These are phyloP conservation scores for Oreonectes daqikongensis DNA, from an alignment of 2,797 vertebrate species.

Conservation along the genomic window DNA sequence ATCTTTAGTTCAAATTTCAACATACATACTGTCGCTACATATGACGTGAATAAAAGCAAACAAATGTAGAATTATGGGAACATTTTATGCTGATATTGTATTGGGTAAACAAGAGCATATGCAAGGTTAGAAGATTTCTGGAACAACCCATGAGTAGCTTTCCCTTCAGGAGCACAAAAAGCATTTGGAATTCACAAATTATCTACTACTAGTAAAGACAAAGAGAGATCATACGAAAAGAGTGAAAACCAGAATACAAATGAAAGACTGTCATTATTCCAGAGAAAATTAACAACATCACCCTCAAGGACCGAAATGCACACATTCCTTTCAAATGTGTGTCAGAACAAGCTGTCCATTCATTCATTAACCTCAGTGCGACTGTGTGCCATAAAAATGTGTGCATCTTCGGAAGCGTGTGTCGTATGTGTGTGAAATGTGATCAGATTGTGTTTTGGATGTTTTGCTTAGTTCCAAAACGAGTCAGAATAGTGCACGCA, in stretches of 20 bases:
- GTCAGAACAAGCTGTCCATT: constrained; percentile 43
- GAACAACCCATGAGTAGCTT: background rate
- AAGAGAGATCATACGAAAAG: background rate
- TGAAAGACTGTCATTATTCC: constrained; percentile 20
- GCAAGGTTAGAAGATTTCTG: background rate
- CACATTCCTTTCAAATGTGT: constrained; percentile 37
- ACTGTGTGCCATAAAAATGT: constrained; percentile 8
- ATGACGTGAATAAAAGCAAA: too few species aligned
- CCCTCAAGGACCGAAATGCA: constrained; percentile 24
- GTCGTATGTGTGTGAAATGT: constrained; percentile 26
- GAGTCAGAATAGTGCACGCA: constrained; percentile 57
- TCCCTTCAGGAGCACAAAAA: background rate
- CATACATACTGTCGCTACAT: too few species aligned
- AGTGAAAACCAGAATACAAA: background rate
- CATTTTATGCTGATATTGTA: too few species aligned
- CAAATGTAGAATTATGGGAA: too few species aligned
- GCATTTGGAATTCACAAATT: background rate
- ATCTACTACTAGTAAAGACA: constrained; percentile 7
- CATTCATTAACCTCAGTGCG: constrained; percentile 5
- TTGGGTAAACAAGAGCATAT: background rate
- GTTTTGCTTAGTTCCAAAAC: constrained; percentile 62
- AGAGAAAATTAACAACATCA: constrained; percentile 18
- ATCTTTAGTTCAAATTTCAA: too few species aligned
- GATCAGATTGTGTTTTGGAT: constrained; percentile 62
- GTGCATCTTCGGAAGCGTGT: constrained; percentile 7